Evolutionary conservation across 92 coral and sea anemone genomes (phyloP), one percentile per base, ranked within the genome.

Genomic region (Heliopora coerulea): DNA sequence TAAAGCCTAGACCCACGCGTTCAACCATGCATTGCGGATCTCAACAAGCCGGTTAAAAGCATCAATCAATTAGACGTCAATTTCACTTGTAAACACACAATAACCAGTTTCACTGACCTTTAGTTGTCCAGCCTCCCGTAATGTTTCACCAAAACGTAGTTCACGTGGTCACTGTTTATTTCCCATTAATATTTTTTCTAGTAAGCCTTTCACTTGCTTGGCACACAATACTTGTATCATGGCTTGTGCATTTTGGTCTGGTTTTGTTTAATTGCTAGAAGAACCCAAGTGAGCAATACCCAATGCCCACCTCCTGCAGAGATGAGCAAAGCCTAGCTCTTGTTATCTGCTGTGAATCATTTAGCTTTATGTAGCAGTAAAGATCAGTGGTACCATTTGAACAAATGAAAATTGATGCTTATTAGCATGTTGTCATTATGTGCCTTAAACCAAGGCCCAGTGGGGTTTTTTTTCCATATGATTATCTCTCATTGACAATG

Each of bases 321-420:
- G 77, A 33, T 31, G 32, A 49, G 61, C 62, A 69, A 56, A 9
- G 62, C 27, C 73, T 57, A 41, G 56, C 39, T 44, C 42, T 70
- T 52, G 77, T 70, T 70, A 70, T 70, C 77, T 52, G 77, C 46
- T 70, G 77, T 27, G 35, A 54, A 70, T 50, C 63, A 70, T 42
- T 70, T 70, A 49, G 48, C 54, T 44, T 58, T 70, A 70, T 52
- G 77, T 63, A 30, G 63, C 50, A 62, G 21, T 33, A 46, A 17
- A 12, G 23, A 35, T 62, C 68, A 70, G 54, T 70, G 77, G 30
- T 50, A 54, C 25, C 39, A 9, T 70, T 50, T 34, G 19, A 57
- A 70, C 63, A 70, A 70, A 27, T 52, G 63, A 54, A 70, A 49
- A 50, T 70, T 70, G 77, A 70, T 70, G 77, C 62, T 54, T 70